Conservation (phyloP, 2,113 vertebrate genomes). For the Apteryx owenii region DNA sequence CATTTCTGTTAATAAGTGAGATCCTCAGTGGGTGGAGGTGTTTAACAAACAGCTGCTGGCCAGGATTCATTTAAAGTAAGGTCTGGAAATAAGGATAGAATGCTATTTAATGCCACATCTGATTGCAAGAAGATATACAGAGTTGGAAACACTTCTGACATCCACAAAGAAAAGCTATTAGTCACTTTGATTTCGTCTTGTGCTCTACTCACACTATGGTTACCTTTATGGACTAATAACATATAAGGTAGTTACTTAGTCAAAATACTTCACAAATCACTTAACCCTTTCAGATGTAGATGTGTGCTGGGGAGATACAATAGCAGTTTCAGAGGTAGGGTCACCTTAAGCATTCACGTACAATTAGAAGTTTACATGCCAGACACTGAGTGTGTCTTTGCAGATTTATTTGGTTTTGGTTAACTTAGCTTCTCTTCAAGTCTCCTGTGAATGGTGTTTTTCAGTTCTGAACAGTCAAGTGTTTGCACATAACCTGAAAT, state of each 20-base stretch:
- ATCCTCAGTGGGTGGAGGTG: not conserved
- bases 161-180: not conserved
- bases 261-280: not conserved
- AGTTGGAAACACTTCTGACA: not conserved
- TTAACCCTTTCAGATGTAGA: not conserved
- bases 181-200: not conserved
- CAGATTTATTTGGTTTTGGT: not conserved
- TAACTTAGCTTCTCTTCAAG: not conserved
- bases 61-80: not conserved
- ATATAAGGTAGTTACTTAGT: not conserved
- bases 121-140: not conserved
- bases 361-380: not conserved
- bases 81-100: not conserved
- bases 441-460: not conserved
- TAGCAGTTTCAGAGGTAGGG: not conserved
- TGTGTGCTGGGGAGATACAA: not conserved
- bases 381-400: fast-evolving
- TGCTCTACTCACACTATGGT: not conserved
- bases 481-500: not conserved
- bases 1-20: not conserved
- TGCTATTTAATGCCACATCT: not conserved
- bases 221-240: not conserved
- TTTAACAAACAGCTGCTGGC: not conserved
- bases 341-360: not conserved
- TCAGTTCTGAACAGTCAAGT: not conserved